A percentile compares a stretch with the other conserved stretches of the same genome.
Conservation (phyloP, 2,797 vertebrate genomes). For the Stomatorhinus walkeri region DNA sequence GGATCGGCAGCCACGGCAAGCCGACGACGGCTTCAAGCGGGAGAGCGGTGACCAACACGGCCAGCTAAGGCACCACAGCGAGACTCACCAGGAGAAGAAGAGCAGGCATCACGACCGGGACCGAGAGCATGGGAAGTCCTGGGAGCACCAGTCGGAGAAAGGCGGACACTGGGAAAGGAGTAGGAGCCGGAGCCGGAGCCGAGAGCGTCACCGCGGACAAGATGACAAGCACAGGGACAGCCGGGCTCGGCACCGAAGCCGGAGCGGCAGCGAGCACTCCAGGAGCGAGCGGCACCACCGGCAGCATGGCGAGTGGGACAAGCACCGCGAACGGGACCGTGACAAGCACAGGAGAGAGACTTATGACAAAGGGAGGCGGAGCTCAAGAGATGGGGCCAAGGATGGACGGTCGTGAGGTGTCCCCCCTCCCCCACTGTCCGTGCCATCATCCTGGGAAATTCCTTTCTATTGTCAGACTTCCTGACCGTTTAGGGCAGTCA, state of each 20-base stretch:
- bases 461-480: conserved; percentile 37
- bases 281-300: conserved; percentile 47
- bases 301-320: conserved; percentile 72
- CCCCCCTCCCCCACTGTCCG: conserved; percentile 9
- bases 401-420: conserved; percentile 57
- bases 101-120: conserved; percentile 71
- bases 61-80: conserved; percentile 71
- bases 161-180: conserved; percentile 60
- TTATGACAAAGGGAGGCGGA: conserved; percentile 60
- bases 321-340: conserved; percentile 57
- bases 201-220: conserved; percentile 58
- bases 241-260: conserved; percentile 55
- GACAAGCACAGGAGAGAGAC: conserved; percentile 77
- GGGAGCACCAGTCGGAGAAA: conserved; percentile 58
- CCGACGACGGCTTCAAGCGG: conserved; percentile 60
- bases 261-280: conserved; percentile 56
- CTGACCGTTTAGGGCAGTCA: conserved; percentile 41
- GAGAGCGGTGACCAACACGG: conserved; percentile 71
- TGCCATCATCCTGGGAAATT: conserved; percentile 30
- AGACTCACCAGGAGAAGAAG: conserved; percentile 75
- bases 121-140: conserved; percentile 56
- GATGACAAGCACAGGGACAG: conserved; percentile 67
- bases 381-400: conserved; percentile 44
- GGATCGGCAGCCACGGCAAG: conserved; percentile 69
- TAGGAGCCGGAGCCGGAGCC: conserved; percentile 49